A percentile compares a stretch with the other conserved stretches of the same genome.
Evolutionary conservation across 2,797 vertebrate species (phyloP).

Genomic region (Tokudaia muenninki): DNA sequence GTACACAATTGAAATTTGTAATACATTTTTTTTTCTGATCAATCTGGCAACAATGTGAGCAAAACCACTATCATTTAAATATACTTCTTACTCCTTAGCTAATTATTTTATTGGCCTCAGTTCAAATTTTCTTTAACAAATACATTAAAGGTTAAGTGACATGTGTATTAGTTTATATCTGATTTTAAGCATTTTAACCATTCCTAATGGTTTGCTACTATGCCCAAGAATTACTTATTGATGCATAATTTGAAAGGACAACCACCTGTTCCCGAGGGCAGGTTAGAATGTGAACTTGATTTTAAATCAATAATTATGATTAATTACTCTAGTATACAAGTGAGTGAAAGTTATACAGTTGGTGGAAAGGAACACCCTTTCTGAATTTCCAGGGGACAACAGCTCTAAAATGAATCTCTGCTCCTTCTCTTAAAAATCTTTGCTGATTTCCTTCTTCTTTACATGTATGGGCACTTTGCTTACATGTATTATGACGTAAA

Average conservation of each 20-base stretch:
- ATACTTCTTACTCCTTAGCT: not conserved
- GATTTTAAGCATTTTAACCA: not conserved
- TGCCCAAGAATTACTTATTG: not conserved
- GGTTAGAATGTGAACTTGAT: not conserved
- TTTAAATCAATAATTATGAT: conserved; percentile 30
- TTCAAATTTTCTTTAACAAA: not conserved
- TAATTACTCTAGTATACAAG: conserved; percentile 14
- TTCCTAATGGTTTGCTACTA: not conserved
- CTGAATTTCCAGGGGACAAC: conserved; percentile 44
- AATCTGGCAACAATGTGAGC: not conserved
- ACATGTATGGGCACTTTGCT: not conserved
- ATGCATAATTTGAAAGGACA: conserved; percentile 33
- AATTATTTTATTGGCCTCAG: not conserved
- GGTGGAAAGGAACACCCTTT: not conserved
- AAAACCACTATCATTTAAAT: not conserved
- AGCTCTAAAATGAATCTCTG: conserved; percentile 40
- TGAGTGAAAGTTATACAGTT: not conserved
- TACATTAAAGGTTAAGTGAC: not conserved
- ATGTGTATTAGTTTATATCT: not conserved
- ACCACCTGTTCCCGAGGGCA: not conserved
- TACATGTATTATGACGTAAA: not conserved
- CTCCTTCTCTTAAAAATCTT: not conserved
- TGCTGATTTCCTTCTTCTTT: not conserved
- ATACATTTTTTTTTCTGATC: conserved; percentile 21
- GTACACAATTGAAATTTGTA: not conserved